Evolutionary conservation across 2,888 invertebrate species (phyloP), one percentile per base, ranked within the genome.

Genomic region (Ptilodon capucinus): DNA sequence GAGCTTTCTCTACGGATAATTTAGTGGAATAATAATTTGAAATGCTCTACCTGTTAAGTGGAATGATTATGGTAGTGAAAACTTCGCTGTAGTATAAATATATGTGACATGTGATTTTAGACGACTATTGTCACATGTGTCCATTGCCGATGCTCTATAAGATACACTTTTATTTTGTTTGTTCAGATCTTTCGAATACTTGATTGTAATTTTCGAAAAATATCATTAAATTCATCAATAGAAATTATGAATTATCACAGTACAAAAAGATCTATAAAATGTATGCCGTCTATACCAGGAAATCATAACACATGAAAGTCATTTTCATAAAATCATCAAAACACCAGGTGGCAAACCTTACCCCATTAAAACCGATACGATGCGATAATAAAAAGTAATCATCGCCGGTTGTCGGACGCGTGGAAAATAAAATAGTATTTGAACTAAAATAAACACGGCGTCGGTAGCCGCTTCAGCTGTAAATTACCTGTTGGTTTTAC

Each of bases 401-500:
- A 18, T 41, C 34, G 36, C 49, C 49, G 53, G 52, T 48, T 44
- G 35, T 40, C 38, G 40, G 34, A 40, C 48, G 50, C 35, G 32
- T 14, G 36, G 42, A 25, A 40, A 25, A 40, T 40, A 40, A 59
- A 86, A 86, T 83, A 84, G 75, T 78, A 75, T 74, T 60, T 60
- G 71, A 73, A 78, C 78, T 63, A 80, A 86, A 84, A 84, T 79
- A 86, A 87, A 86, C 81, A 80, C 60, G 75, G 75, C 74, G 73
- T 60, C 64, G 64, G 61, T 69, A 68, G 65, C 75, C 69, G 71
- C 78, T 76, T 64, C 74, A 68, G 68, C 74, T 75, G 81, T 80
- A 78, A 82, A 85, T 87, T 87, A 87, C 88, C 88, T 87, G 88
- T 84, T 81, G 83, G 84, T 81, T 84, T 79, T 78, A 86, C 82